Percentiles rank a stretch among this genome's conserved stretches.
phyloP scores from a whole-genome alignment of 2,797 vertebrate genomes.

The Hozukius guyotensis region DNA sequence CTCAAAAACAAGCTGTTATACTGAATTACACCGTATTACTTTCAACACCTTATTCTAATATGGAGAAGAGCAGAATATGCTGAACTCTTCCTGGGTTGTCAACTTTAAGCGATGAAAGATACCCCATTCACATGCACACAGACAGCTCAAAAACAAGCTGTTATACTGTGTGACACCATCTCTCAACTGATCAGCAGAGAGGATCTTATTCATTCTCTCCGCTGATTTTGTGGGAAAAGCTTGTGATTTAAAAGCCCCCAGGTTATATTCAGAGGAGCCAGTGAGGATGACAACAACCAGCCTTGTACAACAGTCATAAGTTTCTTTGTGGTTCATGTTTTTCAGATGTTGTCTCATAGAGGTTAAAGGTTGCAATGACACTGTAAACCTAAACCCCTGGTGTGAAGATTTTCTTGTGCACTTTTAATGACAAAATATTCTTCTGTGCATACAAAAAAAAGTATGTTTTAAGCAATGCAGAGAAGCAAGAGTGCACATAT shows the following conservation, averaged over 20 bases:
- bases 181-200: slow-evolving; percentile 15
- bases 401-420: neutral
- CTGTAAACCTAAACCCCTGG: slow-evolving; percentile 11
- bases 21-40: neutral
- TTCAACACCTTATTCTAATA: neutral
- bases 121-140: neutral
- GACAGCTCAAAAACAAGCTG: neutral
- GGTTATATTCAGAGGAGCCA: slow-evolving; percentile 63
- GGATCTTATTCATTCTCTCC: slow-evolving; percentile 46
- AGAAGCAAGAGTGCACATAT: neutral
- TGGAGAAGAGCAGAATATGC: neutral
- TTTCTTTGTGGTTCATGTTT: slow-evolving; percentile 52
- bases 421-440: neutral
- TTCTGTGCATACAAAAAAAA: neutral
- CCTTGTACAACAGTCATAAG: slow-evolving; percentile 60
- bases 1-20: too few relatives aligned
- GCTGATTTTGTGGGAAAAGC: slow-evolving; percentile 69
- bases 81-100: neutral
- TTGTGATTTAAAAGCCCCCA: slow-evolving; percentile 72
- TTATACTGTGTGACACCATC: neutral
- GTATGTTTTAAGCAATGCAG: neutral
- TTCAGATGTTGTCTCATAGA: slow-evolving; percentile 9
- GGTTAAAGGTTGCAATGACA: slow-evolving; percentile 15
- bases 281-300: slow-evolving; percentile 44
- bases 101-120: neutral